Conservation (phyloP, 2,113 vertebrate species). For the Alligator sinensis region DNA sequence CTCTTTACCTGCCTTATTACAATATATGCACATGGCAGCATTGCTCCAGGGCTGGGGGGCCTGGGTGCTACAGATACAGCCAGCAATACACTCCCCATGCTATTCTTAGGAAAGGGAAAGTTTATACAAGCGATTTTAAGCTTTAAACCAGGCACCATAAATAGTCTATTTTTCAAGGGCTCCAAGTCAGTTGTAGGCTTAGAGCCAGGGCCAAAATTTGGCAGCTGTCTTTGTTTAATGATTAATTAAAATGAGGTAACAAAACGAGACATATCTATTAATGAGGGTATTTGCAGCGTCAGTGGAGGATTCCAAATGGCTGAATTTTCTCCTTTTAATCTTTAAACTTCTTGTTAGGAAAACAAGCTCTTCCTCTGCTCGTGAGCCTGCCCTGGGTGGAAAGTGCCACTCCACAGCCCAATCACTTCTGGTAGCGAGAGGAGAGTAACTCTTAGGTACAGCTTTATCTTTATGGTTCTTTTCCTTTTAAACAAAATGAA, state of each 20-base stretch:
- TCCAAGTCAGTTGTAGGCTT: constrained; percentile 74
- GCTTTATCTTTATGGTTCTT: constrained; percentile 70
- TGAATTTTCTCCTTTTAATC: constrained; percentile 73
- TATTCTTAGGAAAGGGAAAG: constrained; percentile 72
- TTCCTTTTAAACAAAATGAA: constrained; percentile 68
- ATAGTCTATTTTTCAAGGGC: constrained; percentile 79
- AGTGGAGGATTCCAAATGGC: constrained; percentile 77
- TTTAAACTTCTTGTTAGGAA: constrained; percentile 67
- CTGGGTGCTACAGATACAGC: neutral
- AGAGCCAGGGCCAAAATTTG: constrained; percentile 73
- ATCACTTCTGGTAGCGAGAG: constrained; percentile 37
- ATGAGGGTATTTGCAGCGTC: constrained; percentile 76
- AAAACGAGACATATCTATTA: constrained; percentile 78
- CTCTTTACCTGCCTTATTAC: neutral
- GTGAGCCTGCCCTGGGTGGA: neutral
- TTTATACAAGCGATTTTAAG: constrained; percentile 76
- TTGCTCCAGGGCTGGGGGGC: neutral
- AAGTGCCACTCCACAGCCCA: neutral
- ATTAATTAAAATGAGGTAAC: constrained; percentile 81
- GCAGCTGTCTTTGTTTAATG: constrained; percentile 79
- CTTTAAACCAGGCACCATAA: constrained; percentile 79
- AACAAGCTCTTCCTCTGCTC: constrained; percentile 58
- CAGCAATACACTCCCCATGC: neutral
- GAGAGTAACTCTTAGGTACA: neutral
- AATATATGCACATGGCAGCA: neutral